Base-by-base conservation (phyloP, 1,140 invertebrate species). In the Bombus turneri region DNA sequence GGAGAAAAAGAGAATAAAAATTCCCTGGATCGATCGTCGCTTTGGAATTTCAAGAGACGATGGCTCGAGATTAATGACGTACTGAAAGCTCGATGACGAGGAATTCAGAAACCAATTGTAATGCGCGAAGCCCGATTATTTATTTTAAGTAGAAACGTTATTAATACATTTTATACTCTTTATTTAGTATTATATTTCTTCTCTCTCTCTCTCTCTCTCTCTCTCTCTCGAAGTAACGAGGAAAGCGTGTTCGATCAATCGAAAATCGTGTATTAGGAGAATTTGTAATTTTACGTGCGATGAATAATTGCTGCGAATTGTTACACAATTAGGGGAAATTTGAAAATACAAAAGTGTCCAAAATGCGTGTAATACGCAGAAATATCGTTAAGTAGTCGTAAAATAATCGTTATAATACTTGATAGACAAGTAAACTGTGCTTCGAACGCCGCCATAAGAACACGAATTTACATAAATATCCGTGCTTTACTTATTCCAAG, bases 21-120 rank as follows among this genome's bases (percentile, higher is more conserved):
- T 73, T 73, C 71, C 31, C 15, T 43, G 71, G 43, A 47, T 47
- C 41, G 71, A 73, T 73, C 69, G 37, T 41, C 25, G 39, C 69
- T 28, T 18, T 43, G 71, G 41, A 73, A 73, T 73, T 73, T 73
- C 71, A 39, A 31, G 71, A 73, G 43, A 73, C 71, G 41, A 31
- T 15, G 41, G 71, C 71, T 47, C 41, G 25, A 43, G 71, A 73
- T 73, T 73, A 31, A 73, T 5, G 71, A 73, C 18, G 41, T 47
- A 43, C 41, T 0, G 71, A 73, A 73, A 73, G n/a, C 25, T 43
- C 12, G 25, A n/a, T n/a, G 69, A 28, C 28, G 39, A n/a, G 69
- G 39, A 43, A 69, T 71, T 71, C 10, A 13, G 12, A 71, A n/a
- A 47, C n/a, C n/a, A 43, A 43, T 43, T 47, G 41, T 73, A 47